A percentile compares a stretch with the other conserved stretches of the same genome.
phyloP scores from a whole-genome alignment of 1,140 invertebrate species.

The Caerostris extrusa region DNA sequence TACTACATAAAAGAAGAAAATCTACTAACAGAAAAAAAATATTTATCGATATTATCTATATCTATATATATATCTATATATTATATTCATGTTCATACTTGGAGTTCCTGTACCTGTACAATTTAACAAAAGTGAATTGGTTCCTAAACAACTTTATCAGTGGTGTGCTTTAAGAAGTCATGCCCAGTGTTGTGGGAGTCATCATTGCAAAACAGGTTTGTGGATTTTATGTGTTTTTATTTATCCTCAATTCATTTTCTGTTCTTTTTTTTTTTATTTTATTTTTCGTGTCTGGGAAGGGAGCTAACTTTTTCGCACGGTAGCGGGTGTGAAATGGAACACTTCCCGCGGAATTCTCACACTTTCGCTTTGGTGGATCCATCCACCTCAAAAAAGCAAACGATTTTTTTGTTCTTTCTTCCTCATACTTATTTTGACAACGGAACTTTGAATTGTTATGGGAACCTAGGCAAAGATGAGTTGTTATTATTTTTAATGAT shows the following conservation, averaged over 20 bases:
- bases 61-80: slow-evolving; percentile 48
- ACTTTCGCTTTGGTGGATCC: neutral
- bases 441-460: neutral
- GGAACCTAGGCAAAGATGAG: neutral
- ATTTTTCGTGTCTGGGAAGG: neutral
- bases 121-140: slow-evolving; percentile 62
- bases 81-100: slow-evolving; percentile 55
- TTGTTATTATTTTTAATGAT: no score
- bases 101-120: slow-evolving; percentile 71
- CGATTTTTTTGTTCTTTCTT: neutral
- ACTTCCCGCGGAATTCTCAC: slow-evolving; percentile 34
- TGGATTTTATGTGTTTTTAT: slow-evolving; percentile 54
- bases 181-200: slow-evolving; percentile 60
- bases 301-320: neutral
- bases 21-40: slow-evolving; percentile 25
- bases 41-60: slow-evolving; percentile 44
- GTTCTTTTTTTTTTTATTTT: neutral
- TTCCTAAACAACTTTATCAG: slow-evolving; percentile 59
- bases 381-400: neutral
- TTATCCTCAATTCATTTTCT: neutral
- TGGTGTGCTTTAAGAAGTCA: slow-evolving; percentile 43
- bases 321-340: slow-evolving; percentile 38
- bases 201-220: slow-evolving; percentile 70
- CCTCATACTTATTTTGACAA: neutral
- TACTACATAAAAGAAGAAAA: neutral